Evolutionary conservation across 2,888 invertebrate species (phyloP), one percentile per base, ranked within the genome.

Genomic region (Scaptomyza reducta): DNA sequence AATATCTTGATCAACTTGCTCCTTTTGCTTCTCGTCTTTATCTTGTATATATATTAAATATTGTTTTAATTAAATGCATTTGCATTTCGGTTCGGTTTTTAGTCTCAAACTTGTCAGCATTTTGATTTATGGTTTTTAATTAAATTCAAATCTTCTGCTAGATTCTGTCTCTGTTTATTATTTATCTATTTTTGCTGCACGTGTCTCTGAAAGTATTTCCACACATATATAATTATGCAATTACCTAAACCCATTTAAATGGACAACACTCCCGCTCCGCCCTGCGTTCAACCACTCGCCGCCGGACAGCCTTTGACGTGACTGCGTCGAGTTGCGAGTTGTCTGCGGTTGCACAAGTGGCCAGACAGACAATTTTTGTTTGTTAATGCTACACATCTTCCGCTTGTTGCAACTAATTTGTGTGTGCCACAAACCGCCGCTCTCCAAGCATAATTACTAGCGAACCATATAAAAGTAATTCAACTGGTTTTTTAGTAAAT

Each of bases 201-300:
- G 63, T 40, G 56, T 46, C 54, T 38, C 16, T 10, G 1, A 16
- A 16, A 3, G 16, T 16, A 10, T 33, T 47, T 22, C 22, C 22
- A 22, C 4, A 22, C 22, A 22, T 22, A 42, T 79, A 86, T 88
- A 86, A 83, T 83, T 83, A 88, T 86, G 77, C 79, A 88, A 86
- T 83, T 86, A 83, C 77, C 79, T 70, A 83, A 70, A n/a, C n/a
- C 84, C 83, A 88, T 88, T 83, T 83, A 86, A 86, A 88, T 79
- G 77, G 86, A 82, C 86, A 75, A 79, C 65, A 33, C 51, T 47
- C 47, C 67, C 11, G 7, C 27, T 27, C 10, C 13, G 27, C 49
- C 49, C 14, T 3, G 10, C 42, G 3, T 13, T 16, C 5, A 6
- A 1, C 29, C 6, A 10, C 11, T 44, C 6, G 6, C 1, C 11